These are phyloP conservation scores for Protonibea diacanthus DNA, from an alignment of 2,797 vertebrate genomes.

Conservation along the genomic window DNA sequence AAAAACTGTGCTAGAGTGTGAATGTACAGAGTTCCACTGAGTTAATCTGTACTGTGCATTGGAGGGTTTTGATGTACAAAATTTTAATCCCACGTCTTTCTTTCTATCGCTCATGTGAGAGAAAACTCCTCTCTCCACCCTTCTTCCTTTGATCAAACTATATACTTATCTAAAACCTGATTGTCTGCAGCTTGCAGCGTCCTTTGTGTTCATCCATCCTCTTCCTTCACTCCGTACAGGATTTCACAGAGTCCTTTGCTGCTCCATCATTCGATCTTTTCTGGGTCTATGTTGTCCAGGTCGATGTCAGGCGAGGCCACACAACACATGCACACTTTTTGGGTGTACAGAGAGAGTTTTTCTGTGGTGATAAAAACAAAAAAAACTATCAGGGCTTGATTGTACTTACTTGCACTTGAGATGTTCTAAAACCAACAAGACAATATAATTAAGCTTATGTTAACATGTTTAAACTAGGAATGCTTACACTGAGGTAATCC, in stretches of 20 bases:
- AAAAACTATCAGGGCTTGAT: background rate
- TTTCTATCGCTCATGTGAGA: conserved; percentile 14
- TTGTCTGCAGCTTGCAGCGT: conserved; percentile 42
- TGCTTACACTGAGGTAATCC: background rate
- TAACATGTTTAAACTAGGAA: background rate
- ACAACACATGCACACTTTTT: conserved; percentile 88
- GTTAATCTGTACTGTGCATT: conserved; percentile 9
- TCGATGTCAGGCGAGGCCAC: conserved; percentile 81
- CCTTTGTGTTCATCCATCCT: conserved; percentile 1
- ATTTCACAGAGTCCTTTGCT: conserved; percentile 6
- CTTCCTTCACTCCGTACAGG: background rate
- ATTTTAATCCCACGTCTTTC: conserved; percentile 14
- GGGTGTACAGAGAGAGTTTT: conserved; percentile 79
- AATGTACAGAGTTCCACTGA: conserved; percentile 15
- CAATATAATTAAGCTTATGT: too few relatives aligned
- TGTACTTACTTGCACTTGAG: background rate
- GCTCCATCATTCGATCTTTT: conserved; percentile 76
- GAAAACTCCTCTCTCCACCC: background rate
- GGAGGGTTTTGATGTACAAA: background rate
- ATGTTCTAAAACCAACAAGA: background rate
- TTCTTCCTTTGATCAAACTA: background rate
- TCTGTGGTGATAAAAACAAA: conserved; percentile 64
- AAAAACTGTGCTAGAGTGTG: conserved; percentile 12
- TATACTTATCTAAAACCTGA: conserved; percentile 34
- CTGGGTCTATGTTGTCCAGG: conserved; percentile 82